Percentiles rank a stretch among this genome's conserved stretches.
phyloP scores from a whole-genome alignment of 2,888 invertebrate genomes.

The Operophtera brumata region DNA sequence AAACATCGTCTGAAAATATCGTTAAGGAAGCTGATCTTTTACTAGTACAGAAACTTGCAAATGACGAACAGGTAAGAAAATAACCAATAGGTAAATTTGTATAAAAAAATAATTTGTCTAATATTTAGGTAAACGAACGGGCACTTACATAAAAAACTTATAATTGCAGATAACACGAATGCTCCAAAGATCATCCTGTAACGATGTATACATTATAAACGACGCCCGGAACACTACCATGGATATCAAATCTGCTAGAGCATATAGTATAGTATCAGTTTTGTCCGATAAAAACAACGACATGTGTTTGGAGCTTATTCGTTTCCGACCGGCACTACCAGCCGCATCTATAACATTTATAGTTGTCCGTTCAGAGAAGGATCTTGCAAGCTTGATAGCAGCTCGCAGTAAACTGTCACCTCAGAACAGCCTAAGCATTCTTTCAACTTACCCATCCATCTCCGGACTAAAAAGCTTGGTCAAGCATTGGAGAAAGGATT shows the following conservation, averaged over 20 bases:
- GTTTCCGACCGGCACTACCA: no score
- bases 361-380: slow-evolving; percentile 32
- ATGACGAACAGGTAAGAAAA: slow-evolving; percentile 30
- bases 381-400: slow-evolving; percentile 30
- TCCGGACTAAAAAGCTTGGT: slow-evolving; percentile 36
- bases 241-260: not conserved
- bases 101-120: no score
- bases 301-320: no score
- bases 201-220: slow-evolving; percentile 14
- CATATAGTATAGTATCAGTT: slow-evolving; percentile 9
- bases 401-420: slow-evolving; percentile 25
- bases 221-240: not conserved
- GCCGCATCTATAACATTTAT: no score
- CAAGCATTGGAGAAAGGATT: slow-evolving; percentile 36
- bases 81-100: not conserved
- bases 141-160: not conserved
- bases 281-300: slow-evolving; percentile 9
- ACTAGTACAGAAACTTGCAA: no score
- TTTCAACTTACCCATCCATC: slow-evolving; percentile 36
- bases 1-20: no score
- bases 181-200: not conserved
- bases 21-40: no score
- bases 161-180: slow-evolving; percentile 19
- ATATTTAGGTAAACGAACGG: not conserved
- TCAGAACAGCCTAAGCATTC: no score